Evolutionary conservation across 2,888 invertebrate genomes (phyloP).

Genomic region (Temnothorax rugatulus): DNA sequence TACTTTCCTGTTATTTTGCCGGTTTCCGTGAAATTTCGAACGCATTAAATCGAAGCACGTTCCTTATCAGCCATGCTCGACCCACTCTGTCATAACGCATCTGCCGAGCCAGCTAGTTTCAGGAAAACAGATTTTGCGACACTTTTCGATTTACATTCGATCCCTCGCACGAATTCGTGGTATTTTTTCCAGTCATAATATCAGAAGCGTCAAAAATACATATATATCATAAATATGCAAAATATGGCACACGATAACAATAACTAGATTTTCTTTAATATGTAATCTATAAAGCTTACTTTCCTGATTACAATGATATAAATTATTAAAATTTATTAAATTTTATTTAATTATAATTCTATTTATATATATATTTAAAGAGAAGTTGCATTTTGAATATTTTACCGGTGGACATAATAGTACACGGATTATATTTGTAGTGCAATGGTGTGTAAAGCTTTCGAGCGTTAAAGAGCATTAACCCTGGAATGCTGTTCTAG

Average conservation of each 20-base stretch:
- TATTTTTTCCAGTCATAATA: slow-evolving; percentile 13
- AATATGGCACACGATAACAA: not conserved
- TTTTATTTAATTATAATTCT: not conserved
- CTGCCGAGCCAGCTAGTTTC: slow-evolving; percentile 75
- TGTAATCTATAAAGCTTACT: not conserved
- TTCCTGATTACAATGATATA: not conserved
- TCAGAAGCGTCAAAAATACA: not conserved
- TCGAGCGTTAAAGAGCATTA: slow-evolving; percentile 41
- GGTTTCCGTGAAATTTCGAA: slow-evolving; percentile 70
- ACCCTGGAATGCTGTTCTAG: slow-evolving; percentile 8
- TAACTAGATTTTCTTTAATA: not conserved
- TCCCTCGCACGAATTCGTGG: not conserved
- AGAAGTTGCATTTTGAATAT: slow-evolving; percentile 1
- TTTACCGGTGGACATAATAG: slow-evolving; percentile 16
- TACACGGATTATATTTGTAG: slow-evolving; percentile 21
- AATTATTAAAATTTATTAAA: not conserved
- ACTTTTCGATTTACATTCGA: slow-evolving; percentile 64
- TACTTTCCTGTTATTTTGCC: slow-evolving; percentile 62
- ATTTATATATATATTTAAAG: not conserved
- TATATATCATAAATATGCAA: not conserved
- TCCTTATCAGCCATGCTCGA: slow-evolving; percentile 74
- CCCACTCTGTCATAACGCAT: slow-evolving; percentile 62
- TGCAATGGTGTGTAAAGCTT: slow-evolving; percentile 37
- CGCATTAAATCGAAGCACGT: slow-evolving; percentile 76
- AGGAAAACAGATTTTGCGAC: slow-evolving; percentile 74